These are phyloP conservation scores for Paramormyrops hopkinsi DNA, from an alignment of 2,797 vertebrate genomes.

Conservation along the genomic window DNA sequence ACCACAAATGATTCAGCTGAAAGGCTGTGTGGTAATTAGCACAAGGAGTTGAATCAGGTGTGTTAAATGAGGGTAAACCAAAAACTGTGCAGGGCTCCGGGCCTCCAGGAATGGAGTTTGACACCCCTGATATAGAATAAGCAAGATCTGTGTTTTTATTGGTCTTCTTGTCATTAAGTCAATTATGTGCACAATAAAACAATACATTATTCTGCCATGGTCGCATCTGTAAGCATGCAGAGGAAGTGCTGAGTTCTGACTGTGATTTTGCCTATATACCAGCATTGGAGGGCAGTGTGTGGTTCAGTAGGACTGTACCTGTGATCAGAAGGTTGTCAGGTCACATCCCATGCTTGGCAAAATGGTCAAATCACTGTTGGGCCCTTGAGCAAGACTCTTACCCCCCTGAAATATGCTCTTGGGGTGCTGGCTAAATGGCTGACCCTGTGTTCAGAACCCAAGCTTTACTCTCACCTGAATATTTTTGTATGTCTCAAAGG, in stretches of 20 bases:
- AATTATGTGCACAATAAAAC: conserved; percentile 47
- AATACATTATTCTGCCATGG: conserved; percentile 37
- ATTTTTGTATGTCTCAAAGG: neutral
- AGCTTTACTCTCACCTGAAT: neutral
- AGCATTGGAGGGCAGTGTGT: neutral
- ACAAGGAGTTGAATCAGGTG: neutral
- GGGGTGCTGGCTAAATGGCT: neutral
- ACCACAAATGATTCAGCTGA: neutral
- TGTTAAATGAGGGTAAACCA: neutral
- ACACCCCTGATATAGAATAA: neutral
- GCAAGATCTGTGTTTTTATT: conserved; percentile 49
- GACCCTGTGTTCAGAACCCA: neutral
- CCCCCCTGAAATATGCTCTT: neutral
- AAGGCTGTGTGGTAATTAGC: neutral
- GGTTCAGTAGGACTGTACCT: neutral
- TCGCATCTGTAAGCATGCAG: conserved; percentile 22
- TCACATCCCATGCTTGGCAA: neutral
- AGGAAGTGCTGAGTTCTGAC: conserved; percentile 32
- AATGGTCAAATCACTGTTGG: neutral
- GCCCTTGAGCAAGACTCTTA: neutral
- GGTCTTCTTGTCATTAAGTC: conserved; percentile 56
- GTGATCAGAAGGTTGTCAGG: neutral
- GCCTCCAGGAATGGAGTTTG: neutral
- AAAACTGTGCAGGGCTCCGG: neutral
- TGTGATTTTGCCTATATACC: conserved; percentile 7